phyloP scores from a whole-genome alignment of 1,140 invertebrate genomes.

The Eueides isabella region DNA sequence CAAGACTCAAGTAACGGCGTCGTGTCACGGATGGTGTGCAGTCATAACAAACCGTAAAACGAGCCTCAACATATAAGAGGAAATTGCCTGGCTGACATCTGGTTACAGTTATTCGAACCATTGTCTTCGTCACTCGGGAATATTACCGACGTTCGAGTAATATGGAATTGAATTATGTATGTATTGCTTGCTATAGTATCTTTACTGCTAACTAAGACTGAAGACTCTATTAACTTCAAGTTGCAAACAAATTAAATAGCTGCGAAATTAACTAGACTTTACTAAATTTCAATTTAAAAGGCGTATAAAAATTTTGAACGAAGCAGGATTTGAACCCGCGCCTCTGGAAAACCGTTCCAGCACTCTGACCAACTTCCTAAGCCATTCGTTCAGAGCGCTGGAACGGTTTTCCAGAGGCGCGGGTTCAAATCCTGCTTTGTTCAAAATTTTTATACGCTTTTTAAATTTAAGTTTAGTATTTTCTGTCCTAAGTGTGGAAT shows the following conservation, averaged over 20 bases:
- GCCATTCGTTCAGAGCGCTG: no score
- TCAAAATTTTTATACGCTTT: no score
- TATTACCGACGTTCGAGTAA: slow-evolving; percentile 32
- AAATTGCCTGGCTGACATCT: slow-evolving; percentile 43
- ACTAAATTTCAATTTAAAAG: no score
- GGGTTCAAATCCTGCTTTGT: no score
- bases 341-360: no score
- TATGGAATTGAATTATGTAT: slow-evolving; percentile 30
- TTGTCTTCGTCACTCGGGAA: slow-evolving; percentile 40
- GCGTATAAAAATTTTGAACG: no score
- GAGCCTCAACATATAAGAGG: slow-evolving; percentile 39
- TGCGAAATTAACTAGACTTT: not conserved
- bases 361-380: no score
- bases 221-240: not conserved
- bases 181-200: not conserved
- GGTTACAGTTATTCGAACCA: slow-evolving; percentile 39
- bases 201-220: no score
- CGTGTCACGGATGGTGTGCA: slow-evolving; percentile 42
- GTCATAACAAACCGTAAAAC: slow-evolving; percentile 44
- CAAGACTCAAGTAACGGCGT: slow-evolving; percentile 38
- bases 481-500: no score
- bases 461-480: no score
- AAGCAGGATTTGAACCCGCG: no score
- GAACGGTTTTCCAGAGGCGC: no score
- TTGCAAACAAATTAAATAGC: not conserved